These are phyloP conservation scores for Eudasyphora cyanicolor DNA, from an alignment of 2,888 invertebrate species.

Conservation along the genomic window DNA sequence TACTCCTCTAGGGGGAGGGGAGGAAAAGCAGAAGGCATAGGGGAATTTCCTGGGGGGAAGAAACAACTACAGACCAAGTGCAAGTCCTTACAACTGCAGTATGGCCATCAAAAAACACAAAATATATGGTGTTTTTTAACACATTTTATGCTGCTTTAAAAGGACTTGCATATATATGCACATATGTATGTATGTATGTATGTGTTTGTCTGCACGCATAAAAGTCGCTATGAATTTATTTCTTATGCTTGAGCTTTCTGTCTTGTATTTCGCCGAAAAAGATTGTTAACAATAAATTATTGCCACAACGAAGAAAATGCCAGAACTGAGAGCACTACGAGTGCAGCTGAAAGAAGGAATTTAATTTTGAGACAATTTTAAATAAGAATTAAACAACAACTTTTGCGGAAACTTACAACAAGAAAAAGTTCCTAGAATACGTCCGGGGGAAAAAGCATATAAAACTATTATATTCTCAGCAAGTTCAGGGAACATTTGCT, in stretches of 20 bases:
- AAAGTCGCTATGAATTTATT: background rate
- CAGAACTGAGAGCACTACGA: background rate
- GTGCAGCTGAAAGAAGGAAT: background rate
- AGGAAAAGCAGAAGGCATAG: too few relatives aligned
- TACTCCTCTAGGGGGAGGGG: too few relatives aligned
- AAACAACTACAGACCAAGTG: background rate
- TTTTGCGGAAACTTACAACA: background rate
- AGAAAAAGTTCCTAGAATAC: background rate
- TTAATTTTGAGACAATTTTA: background rate
- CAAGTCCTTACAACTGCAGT: slow-evolving; percentile 1
- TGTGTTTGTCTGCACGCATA: background rate
- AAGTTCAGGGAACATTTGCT: background rate
- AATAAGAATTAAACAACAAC: too few relatives aligned
- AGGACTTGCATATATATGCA: background rate
- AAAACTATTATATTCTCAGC: background rate
- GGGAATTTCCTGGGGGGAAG: too few relatives aligned
- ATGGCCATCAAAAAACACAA: background rate
- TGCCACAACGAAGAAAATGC: too few relatives aligned
- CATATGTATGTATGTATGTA: background rate
- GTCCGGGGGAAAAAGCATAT: background rate
- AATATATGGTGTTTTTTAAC: background rate
- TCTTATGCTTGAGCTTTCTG: background rate
- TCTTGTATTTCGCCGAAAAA: background rate
- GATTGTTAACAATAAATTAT: slow-evolving; percentile 18
- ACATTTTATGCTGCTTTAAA: background rate